phyloP scores from a whole-genome alignment of 2,797 vertebrate species.

The Dryobates pubescens region DNA sequence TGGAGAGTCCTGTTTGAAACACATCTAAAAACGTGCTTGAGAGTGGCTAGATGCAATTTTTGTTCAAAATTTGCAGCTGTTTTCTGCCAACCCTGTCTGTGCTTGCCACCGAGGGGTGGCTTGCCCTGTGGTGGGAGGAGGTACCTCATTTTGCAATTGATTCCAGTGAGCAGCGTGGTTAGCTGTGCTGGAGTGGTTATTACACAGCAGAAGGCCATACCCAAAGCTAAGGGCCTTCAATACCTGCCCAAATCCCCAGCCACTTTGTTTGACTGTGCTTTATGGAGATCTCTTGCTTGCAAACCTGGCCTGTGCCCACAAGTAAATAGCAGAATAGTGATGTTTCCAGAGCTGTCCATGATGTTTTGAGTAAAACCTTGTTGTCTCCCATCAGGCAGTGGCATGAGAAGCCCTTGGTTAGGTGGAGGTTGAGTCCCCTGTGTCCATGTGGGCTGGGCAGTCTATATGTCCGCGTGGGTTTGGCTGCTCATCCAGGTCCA shows the following conservation, averaged over 20 bases:
- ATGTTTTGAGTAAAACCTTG: neutral
- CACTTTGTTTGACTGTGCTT: neutral
- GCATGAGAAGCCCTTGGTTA: neutral
- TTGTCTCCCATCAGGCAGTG: neutral
- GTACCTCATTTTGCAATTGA: fast-evolving
- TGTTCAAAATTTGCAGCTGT: neutral
- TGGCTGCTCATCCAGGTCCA: neutral
- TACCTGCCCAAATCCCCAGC: neutral
- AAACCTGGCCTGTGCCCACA: neutral
- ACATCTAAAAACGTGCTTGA: neutral
- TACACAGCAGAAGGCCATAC: neutral
- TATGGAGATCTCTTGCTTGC: neutral
- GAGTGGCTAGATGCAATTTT: neutral
- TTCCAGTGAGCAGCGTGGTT: neutral
- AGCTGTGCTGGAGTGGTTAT: neutral
- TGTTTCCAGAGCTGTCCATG: neutral
- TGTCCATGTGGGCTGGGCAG: too few relatives aligned
- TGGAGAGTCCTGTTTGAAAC: neutral
- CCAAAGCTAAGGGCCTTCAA: neutral
- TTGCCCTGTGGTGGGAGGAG: neutral
- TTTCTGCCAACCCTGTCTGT: neutral
- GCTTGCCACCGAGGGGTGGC: neutral
- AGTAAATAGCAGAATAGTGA: neutral
- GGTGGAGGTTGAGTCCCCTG: neutral
- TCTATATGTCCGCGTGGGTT: fast-evolving